Evolutionary conservation across 2,888 invertebrate species (phyloP), one percentile per base, ranked within the genome.

Genomic region (Macaria notata): DNA sequence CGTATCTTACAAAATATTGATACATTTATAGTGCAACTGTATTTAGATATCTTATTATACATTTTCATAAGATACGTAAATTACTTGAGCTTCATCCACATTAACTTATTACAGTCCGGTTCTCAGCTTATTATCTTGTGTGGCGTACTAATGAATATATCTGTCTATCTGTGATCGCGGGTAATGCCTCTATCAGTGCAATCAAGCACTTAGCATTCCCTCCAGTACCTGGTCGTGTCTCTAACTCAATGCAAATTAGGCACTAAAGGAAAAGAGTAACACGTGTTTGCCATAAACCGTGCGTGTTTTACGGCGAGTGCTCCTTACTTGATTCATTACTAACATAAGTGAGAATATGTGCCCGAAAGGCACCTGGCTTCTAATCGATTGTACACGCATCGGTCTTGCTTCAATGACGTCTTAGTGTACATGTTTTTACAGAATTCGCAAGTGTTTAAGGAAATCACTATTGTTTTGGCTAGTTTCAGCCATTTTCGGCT

Each of bases 341-440:
- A 45, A 49, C 44, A 66, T 64, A 66, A 67, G 62, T 68, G 62
- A 49, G 59, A 68, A 64, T 63, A 66, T 73, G 65, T 62, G 61
- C 64, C 63, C 64, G 55, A 62, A 57, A 58, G 61, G 58, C 66
- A 65, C 66, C 69, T 68, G 65, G 63, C 59, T 54, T 51, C 46
- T 67, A 81, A 83, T 83, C 70, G 67, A 83, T 83, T 83, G 46
- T 57, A 29, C 56, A 64, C 73, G 72, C 66, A 63, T 83, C 80
- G 68, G 82, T 72, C 62, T 50, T 72, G 80, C 69, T 59, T 66
- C 71, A 71, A 64, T 60, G 68, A 64, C 62, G 61, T 65, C 66
- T 64, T 62, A 65, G 62, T 66, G 68, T 63, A 67, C 62, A 64
- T 66, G 65, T 63, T 64, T 70, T 63, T 68, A 63, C 62, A 61